Evolutionary conservation across 1,140 invertebrate species (phyloP).

Genomic region (Scaptomyza montana): DNA sequence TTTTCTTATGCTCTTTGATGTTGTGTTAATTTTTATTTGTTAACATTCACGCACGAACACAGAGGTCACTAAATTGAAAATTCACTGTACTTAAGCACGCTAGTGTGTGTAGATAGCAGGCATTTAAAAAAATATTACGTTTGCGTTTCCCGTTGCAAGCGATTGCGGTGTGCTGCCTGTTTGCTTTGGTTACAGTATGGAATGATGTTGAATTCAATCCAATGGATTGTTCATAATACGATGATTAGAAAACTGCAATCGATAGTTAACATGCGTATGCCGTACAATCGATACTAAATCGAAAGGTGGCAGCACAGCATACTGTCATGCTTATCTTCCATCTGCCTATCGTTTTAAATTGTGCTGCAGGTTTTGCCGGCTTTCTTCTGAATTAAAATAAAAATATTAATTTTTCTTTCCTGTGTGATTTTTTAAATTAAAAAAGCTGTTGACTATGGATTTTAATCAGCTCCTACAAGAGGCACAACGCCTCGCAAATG

Average conservation of each 20-base stretch:
- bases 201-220: constrained; percentile 15
- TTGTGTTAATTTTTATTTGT: constrained; percentile 72
- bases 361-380: neutral
- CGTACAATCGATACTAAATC: neutral
- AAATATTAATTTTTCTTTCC: neutral
- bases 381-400: neutral
- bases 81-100: constrained; percentile 45
- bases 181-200: constrained; percentile 40
- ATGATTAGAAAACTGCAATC: constrained; percentile 3
- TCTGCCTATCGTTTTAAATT: neutral
- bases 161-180: constrained; percentile 38
- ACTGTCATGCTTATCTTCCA: neutral
- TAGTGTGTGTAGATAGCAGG: constrained; percentile 20
- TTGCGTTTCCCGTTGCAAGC: constrained; percentile 37
- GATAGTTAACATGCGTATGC: neutral
- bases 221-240: constrained; percentile 11
- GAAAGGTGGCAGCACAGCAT: neutral
- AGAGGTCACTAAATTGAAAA: constrained; percentile 47
- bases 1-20: constrained; percentile 46
- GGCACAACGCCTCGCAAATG: constrained; percentile 94
- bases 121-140: constrained; percentile 35
- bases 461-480: constrained; percentile 94
- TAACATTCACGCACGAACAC: constrained; percentile 56
- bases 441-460: constrained; percentile 83
- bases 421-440: neutral